Base-by-base conservation (phyloP, 92 coral and sea anemone genomes). In the Pocillopora grandis region DNA sequence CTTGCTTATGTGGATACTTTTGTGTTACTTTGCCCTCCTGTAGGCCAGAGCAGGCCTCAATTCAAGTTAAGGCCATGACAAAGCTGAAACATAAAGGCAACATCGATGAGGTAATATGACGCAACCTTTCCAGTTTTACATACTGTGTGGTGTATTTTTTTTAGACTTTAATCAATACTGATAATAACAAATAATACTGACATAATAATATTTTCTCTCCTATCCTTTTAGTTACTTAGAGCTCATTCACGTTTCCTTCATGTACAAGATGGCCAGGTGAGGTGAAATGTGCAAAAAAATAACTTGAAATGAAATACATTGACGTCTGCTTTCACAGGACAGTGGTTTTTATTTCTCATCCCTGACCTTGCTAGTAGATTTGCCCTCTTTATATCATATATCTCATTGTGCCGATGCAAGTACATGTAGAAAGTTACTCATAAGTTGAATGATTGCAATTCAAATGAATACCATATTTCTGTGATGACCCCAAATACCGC, bases 31-130 rank as follows among this genome's bases (percentile, higher is more conserved):
- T 31, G 33, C 55, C 5, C 76, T 49, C 63, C 7, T 76, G 5
- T 77, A 97, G 99, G 71, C 91, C 98, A 59, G 98, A 94, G 64
- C 89, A 85, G 73, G 91, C 89, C 36, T 85, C 92, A 55, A 88
- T 90, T 59, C 93, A 97, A 87, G 92, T 94, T n/a, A 97, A 97
- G 74, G 92, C 76, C 42, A 97, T 94, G 98, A 91, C 99, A 35
- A 92, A 94, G 84, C 92, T 97, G 9, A 95, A 86, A 62, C 99
- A 95, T 23, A 87, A 92, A 71, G 94, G 92, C 33, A 96, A 97
- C 71, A 92, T 94, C 35, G 99, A 97, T 59, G 97, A 97, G 99
- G 99, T 94, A 78, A 9, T 36, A 14, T 8, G 10, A 1, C 15
- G 60, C 35, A 10, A 11, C 13, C 5, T n/a, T 35, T 33, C 7